These are phyloP conservation scores for Sandelia bainsii DNA, from an alignment of 2,797 vertebrate genomes.

Conservation along the genomic window DNA sequence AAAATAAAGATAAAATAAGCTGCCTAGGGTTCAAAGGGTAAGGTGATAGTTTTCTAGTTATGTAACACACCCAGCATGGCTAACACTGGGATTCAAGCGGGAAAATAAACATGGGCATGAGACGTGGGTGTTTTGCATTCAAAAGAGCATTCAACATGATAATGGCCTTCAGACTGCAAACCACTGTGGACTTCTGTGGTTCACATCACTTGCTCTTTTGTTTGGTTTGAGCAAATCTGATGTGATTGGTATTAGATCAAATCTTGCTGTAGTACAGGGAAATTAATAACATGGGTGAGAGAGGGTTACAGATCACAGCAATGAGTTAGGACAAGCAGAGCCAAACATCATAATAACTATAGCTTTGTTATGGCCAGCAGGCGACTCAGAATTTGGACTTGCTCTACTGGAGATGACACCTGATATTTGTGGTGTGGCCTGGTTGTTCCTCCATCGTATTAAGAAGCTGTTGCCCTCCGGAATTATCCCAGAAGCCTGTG, in stretches of 20 bases:
- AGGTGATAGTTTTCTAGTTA: not conserved
- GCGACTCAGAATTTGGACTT: conserved; percentile 2
- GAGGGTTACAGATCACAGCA: conserved; percentile 24
- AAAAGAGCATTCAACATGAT: conserved; percentile 1
- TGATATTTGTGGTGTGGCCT: conserved; percentile 47
- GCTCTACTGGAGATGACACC: conserved; percentile 45
- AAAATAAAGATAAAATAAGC: not conserved
- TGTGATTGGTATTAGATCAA: conserved; percentile 17
- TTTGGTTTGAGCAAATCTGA: conserved; percentile 2
- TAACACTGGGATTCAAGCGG: not conserved
- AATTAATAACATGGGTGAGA: not conserved
- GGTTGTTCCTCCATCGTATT: conserved; percentile 30
- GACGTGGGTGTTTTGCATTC: conserved; percentile 8
- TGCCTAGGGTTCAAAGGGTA: not conserved
- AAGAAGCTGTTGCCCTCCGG: conserved; percentile 18
- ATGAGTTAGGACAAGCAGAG: conserved; percentile 37
- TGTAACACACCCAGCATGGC: not conserved
- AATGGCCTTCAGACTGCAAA: not conserved
- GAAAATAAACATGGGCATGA: conserved; percentile 13
- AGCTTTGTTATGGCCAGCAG: conserved; percentile 41
- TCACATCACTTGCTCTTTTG: conserved; percentile 11
- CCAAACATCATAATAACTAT: conserved; percentile 10
- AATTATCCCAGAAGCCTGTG: conserved; percentile 18
- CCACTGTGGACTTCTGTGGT: not conserved
- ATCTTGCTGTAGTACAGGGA: conserved; percentile 14